These are phyloP conservation scores for Murina feae DNA, from an alignment of 2,113 vertebrate genomes.

Conservation along the genomic window DNA sequence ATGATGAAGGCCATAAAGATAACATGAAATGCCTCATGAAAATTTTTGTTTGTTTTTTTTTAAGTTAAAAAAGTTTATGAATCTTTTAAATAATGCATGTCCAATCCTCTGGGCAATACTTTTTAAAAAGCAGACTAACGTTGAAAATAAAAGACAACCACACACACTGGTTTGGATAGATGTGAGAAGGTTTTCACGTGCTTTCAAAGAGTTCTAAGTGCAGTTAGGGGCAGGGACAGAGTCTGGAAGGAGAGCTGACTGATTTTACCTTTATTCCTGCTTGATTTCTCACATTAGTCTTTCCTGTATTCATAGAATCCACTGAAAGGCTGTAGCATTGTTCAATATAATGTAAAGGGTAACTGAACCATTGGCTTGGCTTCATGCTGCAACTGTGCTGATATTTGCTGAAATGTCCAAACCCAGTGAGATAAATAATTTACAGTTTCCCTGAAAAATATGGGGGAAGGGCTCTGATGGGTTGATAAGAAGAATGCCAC, in stretches of 20 bases:
- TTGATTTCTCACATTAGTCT: not conserved
- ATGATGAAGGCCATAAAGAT: not conserved
- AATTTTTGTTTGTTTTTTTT: not conserved
- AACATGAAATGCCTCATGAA: not conserved
- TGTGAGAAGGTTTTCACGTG: not conserved
- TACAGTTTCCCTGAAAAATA: slow-evolving; percentile 66
- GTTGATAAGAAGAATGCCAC: slow-evolving; percentile 61
- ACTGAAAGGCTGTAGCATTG: not conserved
- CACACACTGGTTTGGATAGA: not conserved
- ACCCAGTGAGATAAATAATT: slow-evolving; percentile 75
- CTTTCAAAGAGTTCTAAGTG: not conserved
- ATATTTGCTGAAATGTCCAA: slow-evolving; percentile 67
- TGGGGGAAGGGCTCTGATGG: slow-evolving; percentile 41
- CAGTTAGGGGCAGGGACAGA: not conserved
- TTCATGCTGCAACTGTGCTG: slow-evolving; percentile 53
- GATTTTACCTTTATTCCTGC: not conserved
- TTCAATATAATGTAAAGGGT: not conserved
- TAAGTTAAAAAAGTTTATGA: not conserved
- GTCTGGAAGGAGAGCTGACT: not conserved
- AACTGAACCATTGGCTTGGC: slow-evolving; percentile 4
- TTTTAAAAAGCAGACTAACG: not conserved
- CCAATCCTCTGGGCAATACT: not conserved
- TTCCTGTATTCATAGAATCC: not conserved
- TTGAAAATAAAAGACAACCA: not conserved
- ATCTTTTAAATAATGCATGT: slow-evolving; percentile 4